Conservation (phyloP, 2,888 invertebrate species). For the Platycheirus albimanus region DNA sequence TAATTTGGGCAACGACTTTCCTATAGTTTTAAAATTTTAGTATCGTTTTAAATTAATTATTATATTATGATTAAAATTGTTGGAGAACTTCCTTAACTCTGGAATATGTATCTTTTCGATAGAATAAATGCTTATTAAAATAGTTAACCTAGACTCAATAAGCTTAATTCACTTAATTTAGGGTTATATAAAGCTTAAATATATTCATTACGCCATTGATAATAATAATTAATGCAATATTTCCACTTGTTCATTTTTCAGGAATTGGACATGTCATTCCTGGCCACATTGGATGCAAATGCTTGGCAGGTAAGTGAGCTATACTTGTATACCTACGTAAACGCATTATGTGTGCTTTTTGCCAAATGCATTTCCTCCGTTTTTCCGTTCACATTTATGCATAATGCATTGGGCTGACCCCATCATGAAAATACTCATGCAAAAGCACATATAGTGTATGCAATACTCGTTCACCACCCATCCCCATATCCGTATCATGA, state of each 20-base stretch:
- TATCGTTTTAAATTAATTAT: too few relatives aligned
- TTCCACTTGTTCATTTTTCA: slow-evolving; percentile 75
- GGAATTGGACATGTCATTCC: slow-evolving; percentile 84
- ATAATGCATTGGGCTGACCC: slow-evolving; percentile 46
- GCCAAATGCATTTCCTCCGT: slow-evolving; percentile 31
- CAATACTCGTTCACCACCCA: too few relatives aligned
- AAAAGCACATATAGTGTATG: not conserved
- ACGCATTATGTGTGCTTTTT: slow-evolving; percentile 8
- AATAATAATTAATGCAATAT: slow-evolving; percentile 46
- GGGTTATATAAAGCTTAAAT: too few relatives aligned
- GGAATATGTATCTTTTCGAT: too few relatives aligned
- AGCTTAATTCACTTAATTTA: too few relatives aligned
- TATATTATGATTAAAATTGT: too few relatives aligned
- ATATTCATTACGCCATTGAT: not conserved
- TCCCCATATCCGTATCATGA: slow-evolving; percentile 2
- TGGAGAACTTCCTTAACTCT: too few relatives aligned
- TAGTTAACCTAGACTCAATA: too few relatives aligned
- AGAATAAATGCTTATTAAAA: too few relatives aligned
- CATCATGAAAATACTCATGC: not conserved
- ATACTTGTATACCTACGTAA: slow-evolving; percentile 10
- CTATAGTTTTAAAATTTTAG: too few relatives aligned
- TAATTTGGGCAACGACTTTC: too few relatives aligned
- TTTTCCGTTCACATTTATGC: slow-evolving; percentile 52
- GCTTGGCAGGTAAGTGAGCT: slow-evolving; percentile 83
- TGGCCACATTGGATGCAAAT: slow-evolving; percentile 84